Conservation (phyloP, 1,140 invertebrate species). For the Ooceraea biroi region DNA sequence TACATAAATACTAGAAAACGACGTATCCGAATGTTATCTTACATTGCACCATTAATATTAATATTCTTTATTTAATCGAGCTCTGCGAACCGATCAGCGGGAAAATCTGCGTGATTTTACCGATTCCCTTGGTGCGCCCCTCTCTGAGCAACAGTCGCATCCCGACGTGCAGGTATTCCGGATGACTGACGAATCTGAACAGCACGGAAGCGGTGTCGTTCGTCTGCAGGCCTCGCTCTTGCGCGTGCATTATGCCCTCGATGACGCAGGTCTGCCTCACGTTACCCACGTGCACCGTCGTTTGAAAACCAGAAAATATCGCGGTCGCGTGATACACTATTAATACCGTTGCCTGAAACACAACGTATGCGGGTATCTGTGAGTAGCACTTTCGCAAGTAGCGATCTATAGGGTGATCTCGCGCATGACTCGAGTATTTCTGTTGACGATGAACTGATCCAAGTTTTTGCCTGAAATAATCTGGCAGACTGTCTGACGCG, state of each 20-base stretch:
- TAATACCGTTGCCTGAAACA: slow-evolving; percentile 92
- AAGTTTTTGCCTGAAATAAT: background rate
- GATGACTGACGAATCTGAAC: slow-evolving; percentile 95
- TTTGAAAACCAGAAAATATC: slow-evolving; percentile 96
- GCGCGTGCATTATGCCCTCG: slow-evolving; percentile 88
- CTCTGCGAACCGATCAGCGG: slow-evolving; percentile 85
- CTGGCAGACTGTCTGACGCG: background rate
- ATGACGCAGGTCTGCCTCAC: slow-evolving; percentile 97
- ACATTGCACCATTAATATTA: slow-evolving; percentile 11
- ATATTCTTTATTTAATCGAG: slow-evolving; percentile 44
- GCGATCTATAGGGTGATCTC: slow-evolving; percentile 52
- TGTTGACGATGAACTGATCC: slow-evolving; percentile 15
- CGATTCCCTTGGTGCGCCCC: slow-evolving; percentile 95
- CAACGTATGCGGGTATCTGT: slow-evolving; percentile 1
- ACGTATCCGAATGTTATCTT: slow-evolving; percentile 10
- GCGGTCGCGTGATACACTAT: slow-evolving; percentile 94
- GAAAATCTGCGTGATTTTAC: slow-evolving; percentile 95
- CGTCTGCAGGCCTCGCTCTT: slow-evolving; percentile 89
- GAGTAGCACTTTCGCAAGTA: background rate
- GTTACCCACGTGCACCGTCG: slow-evolving; percentile 97
- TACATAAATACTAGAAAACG: slow-evolving; percentile 43
- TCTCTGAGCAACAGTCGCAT: slow-evolving; percentile 95
- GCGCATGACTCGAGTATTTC: background rate
- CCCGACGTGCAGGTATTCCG: slow-evolving; percentile 96
- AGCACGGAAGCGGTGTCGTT: slow-evolving; percentile 95